These are phyloP conservation scores for Protobothrops mucrosquamatus DNA, from an alignment of 2,113 vertebrate genomes.

Conservation along the genomic window DNA sequence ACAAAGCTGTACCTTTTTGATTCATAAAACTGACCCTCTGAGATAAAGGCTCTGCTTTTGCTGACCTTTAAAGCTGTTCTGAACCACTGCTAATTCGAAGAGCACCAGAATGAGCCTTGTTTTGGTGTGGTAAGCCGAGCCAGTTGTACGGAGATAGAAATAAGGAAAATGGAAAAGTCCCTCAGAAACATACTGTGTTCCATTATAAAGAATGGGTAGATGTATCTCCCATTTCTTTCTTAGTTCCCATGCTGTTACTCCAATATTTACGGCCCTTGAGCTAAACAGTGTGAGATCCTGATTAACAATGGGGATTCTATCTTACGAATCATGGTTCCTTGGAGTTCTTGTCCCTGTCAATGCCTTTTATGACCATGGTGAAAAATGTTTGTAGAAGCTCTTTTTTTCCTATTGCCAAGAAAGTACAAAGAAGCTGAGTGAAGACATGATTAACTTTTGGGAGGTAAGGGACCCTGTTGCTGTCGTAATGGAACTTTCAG, in stretches of 20 bases:
- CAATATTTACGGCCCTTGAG: neutral
- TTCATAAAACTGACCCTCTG: neutral
- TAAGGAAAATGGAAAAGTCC: neutral
- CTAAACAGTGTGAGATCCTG: neutral
- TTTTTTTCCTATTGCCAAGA: neutral
- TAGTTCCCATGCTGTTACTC: neutral
- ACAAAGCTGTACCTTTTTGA: neutral
- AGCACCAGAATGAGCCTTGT: neutral
- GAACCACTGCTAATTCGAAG: neutral
- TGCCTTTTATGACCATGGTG: slow-evolving; percentile 21
- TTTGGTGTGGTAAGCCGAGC: neutral
- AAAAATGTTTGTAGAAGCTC: slow-evolving; percentile 27
- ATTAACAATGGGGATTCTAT: slow-evolving; percentile 6
- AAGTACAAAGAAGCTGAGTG: slow-evolving; percentile 5
- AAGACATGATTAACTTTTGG: slow-evolving; percentile 26
- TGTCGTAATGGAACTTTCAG: neutral
- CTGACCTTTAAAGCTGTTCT: slow-evolving; percentile 1
- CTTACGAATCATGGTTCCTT: slow-evolving; percentile 33
- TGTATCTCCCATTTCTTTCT: slow-evolving; percentile 6
- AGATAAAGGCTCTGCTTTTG: neutral
- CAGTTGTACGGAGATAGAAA: neutral
- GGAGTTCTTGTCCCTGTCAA: slow-evolving; percentile 12
- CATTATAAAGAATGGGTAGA: slow-evolving; percentile 9
- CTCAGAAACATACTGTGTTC: neutral
- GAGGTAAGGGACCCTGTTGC: slow-evolving; percentile 6